Conservation (phyloP, 2,797 vertebrate genomes). For the Cichlasoma orientale region DNA sequence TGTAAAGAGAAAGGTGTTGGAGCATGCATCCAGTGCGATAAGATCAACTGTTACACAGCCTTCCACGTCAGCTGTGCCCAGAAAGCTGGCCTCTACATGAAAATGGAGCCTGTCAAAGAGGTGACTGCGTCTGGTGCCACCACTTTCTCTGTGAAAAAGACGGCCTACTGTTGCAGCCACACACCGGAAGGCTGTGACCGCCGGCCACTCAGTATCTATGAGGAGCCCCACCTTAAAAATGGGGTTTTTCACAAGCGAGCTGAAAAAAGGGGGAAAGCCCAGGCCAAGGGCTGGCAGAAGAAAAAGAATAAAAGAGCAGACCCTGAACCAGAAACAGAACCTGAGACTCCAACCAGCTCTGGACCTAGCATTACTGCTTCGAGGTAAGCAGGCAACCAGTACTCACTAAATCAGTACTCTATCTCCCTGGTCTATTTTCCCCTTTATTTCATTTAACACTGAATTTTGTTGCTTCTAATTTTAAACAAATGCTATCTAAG, state of each 20-base stretch:
- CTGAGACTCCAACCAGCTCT: conserved; percentile 82
- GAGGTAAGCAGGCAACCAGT: conserved; percentile 82
- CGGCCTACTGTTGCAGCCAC: conserved; percentile 93
- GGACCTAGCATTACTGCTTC: conserved; percentile 93
- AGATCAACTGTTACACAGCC: conserved; percentile 95
- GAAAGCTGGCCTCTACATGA: conserved; percentile 94
- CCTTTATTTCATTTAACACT: neutral
- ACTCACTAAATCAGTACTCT: neutral
- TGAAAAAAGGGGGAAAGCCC: conserved; percentile 81
- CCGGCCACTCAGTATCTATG: conserved; percentile 91
- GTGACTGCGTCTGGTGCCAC: conserved; percentile 79
- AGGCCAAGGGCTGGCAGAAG: conserved; percentile 76
- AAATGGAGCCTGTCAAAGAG: conserved; percentile 96
- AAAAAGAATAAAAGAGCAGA: conserved; percentile 86
- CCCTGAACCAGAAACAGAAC: conserved; percentile 78
- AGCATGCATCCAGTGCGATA: conserved; percentile 98
- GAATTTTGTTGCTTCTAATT: neutral
- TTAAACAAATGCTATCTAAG: neutral
- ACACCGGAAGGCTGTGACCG: conserved; percentile 91
- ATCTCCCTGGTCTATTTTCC: neutral
- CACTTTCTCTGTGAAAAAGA: conserved; percentile 96
- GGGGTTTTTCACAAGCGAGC: conserved; percentile 86
- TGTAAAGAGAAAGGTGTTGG: conserved; percentile 96
- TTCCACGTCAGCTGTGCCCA: conserved; percentile 98
- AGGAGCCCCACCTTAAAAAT: conserved; percentile 87